phyloP scores from a whole-genome alignment of 2,113 vertebrate species.

The Chlorocebus sabaeus region DNA sequence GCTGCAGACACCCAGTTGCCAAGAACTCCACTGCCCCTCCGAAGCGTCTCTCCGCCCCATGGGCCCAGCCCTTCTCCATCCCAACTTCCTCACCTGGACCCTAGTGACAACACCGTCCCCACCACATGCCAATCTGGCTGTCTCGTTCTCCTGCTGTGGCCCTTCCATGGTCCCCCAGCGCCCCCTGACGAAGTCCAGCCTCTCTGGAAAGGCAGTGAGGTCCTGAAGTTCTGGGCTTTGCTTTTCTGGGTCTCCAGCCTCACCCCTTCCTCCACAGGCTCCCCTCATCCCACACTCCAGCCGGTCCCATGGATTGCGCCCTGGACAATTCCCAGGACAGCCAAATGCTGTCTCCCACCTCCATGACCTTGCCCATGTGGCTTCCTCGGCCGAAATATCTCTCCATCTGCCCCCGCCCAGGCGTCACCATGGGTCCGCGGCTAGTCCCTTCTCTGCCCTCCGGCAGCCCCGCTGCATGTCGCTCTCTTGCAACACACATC shows the following conservation, averaged over 20 bases:
- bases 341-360: neutral
- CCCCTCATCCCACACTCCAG: neutral
- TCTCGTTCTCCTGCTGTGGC: neutral
- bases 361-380: neutral
- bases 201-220: neutral
- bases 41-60: neutral
- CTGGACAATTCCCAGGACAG: neutral
- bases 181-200: accelerated
- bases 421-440: neutral
- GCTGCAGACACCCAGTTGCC: accelerated
- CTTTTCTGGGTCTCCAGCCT: neutral
- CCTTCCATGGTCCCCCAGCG: neutral
- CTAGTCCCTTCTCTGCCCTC: neutral
- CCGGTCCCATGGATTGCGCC: too few relatives aligned
- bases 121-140: neutral
- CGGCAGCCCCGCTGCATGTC: neutral
- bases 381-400: too few relatives aligned
- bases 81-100: neutral
- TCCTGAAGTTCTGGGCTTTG: neutral
- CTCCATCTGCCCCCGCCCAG: neutral
- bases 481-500: too few relatives aligned
- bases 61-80: neutral
- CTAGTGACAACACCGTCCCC: neutral
- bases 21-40: neutral
- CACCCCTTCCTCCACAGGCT: accelerated